Evolutionary conservation across 2,113 vertebrate species (phyloP).

Genomic region (Hippopotamus amphibius): DNA sequence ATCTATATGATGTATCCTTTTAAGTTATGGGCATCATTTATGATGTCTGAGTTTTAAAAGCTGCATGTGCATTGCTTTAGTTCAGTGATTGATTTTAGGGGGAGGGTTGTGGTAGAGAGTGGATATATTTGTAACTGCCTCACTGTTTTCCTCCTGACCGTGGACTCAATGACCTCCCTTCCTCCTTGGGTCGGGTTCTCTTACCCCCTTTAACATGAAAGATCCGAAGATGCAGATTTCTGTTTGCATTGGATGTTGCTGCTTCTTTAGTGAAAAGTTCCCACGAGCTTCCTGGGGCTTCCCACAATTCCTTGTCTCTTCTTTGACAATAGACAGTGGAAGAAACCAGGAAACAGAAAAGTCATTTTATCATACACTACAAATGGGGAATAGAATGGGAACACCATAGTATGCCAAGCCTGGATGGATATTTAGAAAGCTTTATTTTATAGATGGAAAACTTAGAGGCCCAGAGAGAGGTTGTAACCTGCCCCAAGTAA

Average conservation of each 20-base stretch:
- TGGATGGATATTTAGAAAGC: constrained; percentile 27
- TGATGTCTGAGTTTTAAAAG: neutral
- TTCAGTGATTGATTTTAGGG: neutral
- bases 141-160: neutral
- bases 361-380: neutral
- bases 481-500: neutral
- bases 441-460: constrained; percentile 28
- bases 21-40: neutral
- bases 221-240: neutral
- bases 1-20: neutral
- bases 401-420: neutral
- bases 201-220: neutral
- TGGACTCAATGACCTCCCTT: neutral
- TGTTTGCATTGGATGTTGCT: neutral
- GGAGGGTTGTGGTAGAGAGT: neutral
- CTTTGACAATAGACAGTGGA: neutral
- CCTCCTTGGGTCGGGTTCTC: neutral
- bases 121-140: neutral
- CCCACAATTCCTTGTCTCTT: neutral
- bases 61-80: neutral
- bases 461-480: constrained; percentile 8
- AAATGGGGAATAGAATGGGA: neutral
- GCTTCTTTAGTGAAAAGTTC: neutral
- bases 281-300: neutral
- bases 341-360: neutral